Conservation (phyloP, 2,113 vertebrate species). For the Corythaixoides concolor region DNA sequence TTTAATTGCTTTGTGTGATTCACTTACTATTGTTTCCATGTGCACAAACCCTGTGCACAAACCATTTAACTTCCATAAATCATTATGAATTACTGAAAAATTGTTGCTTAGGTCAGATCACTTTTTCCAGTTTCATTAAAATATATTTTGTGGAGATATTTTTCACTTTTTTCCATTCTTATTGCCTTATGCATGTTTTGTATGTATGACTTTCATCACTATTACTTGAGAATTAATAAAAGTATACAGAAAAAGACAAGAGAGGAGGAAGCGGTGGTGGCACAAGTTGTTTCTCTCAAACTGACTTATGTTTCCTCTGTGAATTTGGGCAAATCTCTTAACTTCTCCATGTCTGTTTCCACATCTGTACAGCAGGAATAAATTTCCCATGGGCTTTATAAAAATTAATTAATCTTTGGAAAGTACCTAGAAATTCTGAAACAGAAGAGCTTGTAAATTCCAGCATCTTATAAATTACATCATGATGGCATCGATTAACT, state of each 20-base stretch:
- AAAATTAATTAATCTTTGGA: slow-evolving; percentile 7
- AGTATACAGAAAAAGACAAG: neutral
- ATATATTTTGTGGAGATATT: neutral
- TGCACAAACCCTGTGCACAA: no score
- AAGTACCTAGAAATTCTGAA: slow-evolving; percentile 13
- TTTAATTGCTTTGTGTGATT: neutral
- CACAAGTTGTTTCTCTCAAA: neutral
- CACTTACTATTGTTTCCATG: slow-evolving; percentile 42
- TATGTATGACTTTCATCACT: neutral
- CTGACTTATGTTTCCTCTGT: neutral
- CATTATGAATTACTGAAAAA: neutral
- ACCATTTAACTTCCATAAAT: slow-evolving; percentile 26
- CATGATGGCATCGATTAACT: neutral
- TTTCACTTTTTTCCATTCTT: neutral
- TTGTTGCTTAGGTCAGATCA: neutral
- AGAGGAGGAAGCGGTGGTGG: neutral
- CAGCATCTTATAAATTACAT: neutral
- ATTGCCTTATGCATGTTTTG: neutral
- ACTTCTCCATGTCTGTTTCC: neutral
- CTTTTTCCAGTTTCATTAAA: neutral
- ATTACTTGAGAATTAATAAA: neutral
- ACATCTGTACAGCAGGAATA: slow-evolving; percentile 10
- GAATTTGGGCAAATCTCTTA: neutral
- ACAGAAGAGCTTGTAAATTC: neutral
- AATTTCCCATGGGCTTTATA: slow-evolving; percentile 7